Evolutionary conservation across 2,888 invertebrate genomes (phyloP).

Genomic region (Drosophila mimetica): DNA sequence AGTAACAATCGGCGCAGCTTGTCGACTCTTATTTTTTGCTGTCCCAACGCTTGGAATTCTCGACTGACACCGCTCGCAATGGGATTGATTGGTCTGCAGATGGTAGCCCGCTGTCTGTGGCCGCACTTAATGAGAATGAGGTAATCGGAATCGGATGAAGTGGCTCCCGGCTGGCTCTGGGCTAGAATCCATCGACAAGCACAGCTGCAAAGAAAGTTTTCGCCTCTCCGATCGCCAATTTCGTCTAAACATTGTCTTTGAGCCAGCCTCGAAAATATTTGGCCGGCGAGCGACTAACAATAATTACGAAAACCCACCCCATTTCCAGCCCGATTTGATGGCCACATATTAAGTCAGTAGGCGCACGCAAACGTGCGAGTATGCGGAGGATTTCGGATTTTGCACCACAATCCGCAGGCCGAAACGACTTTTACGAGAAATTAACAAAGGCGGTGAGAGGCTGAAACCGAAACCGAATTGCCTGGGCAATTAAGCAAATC

Average conservation of each 20-base stretch:
- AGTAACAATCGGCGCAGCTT: conserved; percentile 68
- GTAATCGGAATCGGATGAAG: conserved; percentile 53
- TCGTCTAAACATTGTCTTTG: conserved; percentile 52
- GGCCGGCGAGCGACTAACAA: conserved; percentile 35
- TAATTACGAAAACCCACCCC: conserved; percentile 49
- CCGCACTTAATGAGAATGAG: conserved; percentile 38
- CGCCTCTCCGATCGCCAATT: conserved; percentile 22
- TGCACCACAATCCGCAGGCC: conserved; percentile 26
- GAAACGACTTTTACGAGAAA: conserved; percentile 62
- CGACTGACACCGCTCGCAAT: conserved; percentile 15
- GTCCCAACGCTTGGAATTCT: conserved; percentile 43
- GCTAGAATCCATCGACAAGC: conserved; percentile 12
- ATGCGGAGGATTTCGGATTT: conserved; percentile 34
- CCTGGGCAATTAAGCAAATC: conserved; percentile 60
- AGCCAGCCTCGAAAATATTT: conserved; percentile 41
- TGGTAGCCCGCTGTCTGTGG: conserved; percentile 8
- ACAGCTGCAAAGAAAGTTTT: conserved; percentile 62
- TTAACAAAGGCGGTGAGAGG: conserved; percentile 28
- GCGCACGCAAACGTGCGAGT: conserved; percentile 54
- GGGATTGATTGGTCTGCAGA: conserved; percentile 36
- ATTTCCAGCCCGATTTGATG: conserved; percentile 49
- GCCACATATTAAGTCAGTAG: conserved; percentile 51
- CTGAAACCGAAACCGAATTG: conserved; percentile 27
- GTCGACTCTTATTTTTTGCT: conserved; percentile 35
- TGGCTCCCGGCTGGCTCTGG: neutral